Percentiles rank a stretch among this genome's conserved stretches.
Evolutionary conservation across 2,797 vertebrate species (phyloP).

Genomic region (Pseudotriccus pelzelni): DNA sequence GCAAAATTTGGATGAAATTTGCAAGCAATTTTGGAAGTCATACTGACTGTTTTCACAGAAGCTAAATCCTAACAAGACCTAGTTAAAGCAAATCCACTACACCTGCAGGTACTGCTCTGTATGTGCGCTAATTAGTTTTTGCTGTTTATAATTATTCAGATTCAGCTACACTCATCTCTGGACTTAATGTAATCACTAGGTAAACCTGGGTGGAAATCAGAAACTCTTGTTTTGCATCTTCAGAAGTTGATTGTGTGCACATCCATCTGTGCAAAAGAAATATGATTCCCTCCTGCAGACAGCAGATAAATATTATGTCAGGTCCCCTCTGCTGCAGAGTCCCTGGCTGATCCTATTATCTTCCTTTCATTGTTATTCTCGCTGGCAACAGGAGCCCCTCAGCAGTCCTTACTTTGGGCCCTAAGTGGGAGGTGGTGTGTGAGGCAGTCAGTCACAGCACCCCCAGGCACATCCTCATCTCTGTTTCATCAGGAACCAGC

Average conservation of each 20-base stretch:
- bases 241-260: neutral
- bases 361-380: constrained; percentile 4
- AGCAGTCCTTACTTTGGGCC: neutral
- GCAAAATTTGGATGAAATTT: neutral
- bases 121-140: neutral
- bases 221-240: neutral
- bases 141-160: neutral
- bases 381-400: constrained; percentile 4
- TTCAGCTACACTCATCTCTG: neutral
- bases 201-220: neutral
- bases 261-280: constrained; percentile 24
- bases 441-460: neutral
- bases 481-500: neutral
- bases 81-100: neutral
- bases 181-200: neutral
- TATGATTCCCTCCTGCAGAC: neutral
- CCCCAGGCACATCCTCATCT: constrained; percentile 5
- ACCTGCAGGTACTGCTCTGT: neutral
- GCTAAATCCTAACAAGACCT: neutral
- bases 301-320: constrained; percentile 38
- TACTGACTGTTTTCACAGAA: neutral
- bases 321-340: neutral
- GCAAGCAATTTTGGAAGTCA: neutral
- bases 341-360: constrained; percentile 33
- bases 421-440: neutral